Base-by-base conservation (phyloP, 2,888 invertebrate genomes). In the Xestia c-nigrum region DNA sequence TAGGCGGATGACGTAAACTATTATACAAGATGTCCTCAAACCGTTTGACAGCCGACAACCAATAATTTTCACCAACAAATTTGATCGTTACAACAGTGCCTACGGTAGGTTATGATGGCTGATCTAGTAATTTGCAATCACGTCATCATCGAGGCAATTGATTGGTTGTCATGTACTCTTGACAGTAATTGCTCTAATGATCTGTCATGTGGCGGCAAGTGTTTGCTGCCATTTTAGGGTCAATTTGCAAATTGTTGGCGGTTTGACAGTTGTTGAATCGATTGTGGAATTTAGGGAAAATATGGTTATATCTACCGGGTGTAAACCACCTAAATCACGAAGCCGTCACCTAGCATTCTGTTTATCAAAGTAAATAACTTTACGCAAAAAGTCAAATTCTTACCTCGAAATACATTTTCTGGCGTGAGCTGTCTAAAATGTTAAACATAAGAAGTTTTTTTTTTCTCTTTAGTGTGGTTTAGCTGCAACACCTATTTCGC, bases 191-290 rank as follows among this genome's bases (percentile, higher is more conserved):
- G 43, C 12, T 3, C 52, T 50, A 78, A n/a, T 71, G 63, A 59
- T 68, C 55, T 70, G 72, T n/a, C 43, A 47, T 16, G 31, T 77
- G 52, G 19, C 16, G 16, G 64, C n/a, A 24, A 57, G 12, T 71
- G 71, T 80, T 85, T 46, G 67, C 38, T 59, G 81, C 68, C 70
- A 74, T 12, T 84, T 71, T 68, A 16, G 79, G 38, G 47, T 43
- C 19, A 67, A 78, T 67, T 63, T 46, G 14, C 16, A 24, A 59
- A 14, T 59, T 61, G 19, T 47, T 52, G 59, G n/a, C 10, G 12
- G 14, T 69, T 66, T 76, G 59, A 19, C n/a, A 6, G 46, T 50
- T 40, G 14, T 57, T 21, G 31, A 59, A 16, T n/a, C 4, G 12
- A 52, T 59, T 69, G 14, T 7, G 14, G n/a, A 21, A 43, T 59